phyloP scores from a whole-genome alignment of 2,113 vertebrate species.

The Oncorhynchus nerka region DNA sequence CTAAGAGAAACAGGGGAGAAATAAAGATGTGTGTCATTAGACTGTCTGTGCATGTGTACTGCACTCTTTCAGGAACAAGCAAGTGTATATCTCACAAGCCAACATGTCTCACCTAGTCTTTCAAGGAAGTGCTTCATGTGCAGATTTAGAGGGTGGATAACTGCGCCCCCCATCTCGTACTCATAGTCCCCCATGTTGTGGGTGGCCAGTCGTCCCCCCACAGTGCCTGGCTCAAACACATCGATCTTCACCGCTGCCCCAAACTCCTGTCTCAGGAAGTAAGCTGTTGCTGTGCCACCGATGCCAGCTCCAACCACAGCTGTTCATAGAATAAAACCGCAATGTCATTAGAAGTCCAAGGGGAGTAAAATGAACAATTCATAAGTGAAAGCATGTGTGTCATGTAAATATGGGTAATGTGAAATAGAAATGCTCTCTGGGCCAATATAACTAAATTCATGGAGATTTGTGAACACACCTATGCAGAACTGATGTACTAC shows the following conservation, averaged over 20 bases:
- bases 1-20: conserved; percentile 55
- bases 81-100: background rate
- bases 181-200: conserved; percentile 70
- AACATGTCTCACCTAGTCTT: conserved; percentile 30
- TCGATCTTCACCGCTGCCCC: conserved; percentile 81
- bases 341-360: background rate
- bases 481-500: no score
- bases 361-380: background rate
- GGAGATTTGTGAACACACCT: no score
- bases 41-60: background rate
- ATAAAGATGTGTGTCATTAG: background rate
- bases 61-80: background rate
- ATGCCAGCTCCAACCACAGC: conserved; percentile 90
- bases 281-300: conserved; percentile 83
- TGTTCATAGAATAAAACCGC: conserved; percentile 39
- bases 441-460: no score
- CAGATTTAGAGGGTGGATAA: conserved; percentile 90
- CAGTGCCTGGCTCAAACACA: conserved; percentile 77
- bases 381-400: no score
- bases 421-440: no score
- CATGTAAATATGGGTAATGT: no score
- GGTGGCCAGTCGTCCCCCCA: conserved; percentile 85
- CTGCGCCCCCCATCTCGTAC: conserved; percentile 82
- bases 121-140: conserved; percentile 94
- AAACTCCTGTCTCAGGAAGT: conserved; percentile 88